Percentiles rank a stretch among this genome's conserved stretches.
phyloP scores from a whole-genome alignment of 1,140 invertebrate species.

The Drosophila nigromelanica region DNA sequence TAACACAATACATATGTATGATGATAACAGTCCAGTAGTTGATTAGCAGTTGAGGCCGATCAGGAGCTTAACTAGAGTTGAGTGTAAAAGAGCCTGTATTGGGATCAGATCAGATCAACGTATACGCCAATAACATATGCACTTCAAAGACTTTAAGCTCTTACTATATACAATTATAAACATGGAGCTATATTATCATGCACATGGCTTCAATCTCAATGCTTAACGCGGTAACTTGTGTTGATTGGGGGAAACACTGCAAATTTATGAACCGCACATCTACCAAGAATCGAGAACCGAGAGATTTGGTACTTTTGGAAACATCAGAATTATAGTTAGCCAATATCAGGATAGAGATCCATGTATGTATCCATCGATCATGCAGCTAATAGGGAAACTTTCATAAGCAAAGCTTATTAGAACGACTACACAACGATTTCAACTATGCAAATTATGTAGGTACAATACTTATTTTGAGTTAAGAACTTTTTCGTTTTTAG shows the following conservation, averaged over 20 bases:
- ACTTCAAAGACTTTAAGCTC: constrained; percentile 10
- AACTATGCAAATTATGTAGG: constrained; percentile 26
- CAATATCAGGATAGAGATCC: constrained; percentile 33
- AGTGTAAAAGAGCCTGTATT: neutral
- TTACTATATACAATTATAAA: neutral
- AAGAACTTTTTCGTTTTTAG: constrained; percentile 11
- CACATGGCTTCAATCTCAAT: constrained; percentile 1
- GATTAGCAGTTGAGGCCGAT: constrained; percentile 10
- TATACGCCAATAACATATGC: constrained; percentile 17
- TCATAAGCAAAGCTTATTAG: constrained; percentile 71
- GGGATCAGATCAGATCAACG: constrained; percentile 1
- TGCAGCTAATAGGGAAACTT: constrained; percentile 65
- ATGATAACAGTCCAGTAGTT: constrained; percentile 14
- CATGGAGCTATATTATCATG: constrained; percentile 4
- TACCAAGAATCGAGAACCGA: constrained; percentile 7
- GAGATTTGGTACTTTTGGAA: neutral
- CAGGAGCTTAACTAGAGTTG: constrained; percentile 5
- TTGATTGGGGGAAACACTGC: constrained; percentile 4
- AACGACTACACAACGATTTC: constrained; percentile 62
- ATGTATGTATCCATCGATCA: constrained; percentile 38
- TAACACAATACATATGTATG: neutral
- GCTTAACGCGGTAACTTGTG: constrained; percentile 16
- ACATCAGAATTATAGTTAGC: constrained; percentile 31
- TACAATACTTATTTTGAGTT: constrained; percentile 25
- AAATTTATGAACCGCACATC: neutral